These are phyloP conservation scores for Paedocypris sp. DNA, from an alignment of 2,113 vertebrate genomes.

Conservation along the genomic window DNA sequence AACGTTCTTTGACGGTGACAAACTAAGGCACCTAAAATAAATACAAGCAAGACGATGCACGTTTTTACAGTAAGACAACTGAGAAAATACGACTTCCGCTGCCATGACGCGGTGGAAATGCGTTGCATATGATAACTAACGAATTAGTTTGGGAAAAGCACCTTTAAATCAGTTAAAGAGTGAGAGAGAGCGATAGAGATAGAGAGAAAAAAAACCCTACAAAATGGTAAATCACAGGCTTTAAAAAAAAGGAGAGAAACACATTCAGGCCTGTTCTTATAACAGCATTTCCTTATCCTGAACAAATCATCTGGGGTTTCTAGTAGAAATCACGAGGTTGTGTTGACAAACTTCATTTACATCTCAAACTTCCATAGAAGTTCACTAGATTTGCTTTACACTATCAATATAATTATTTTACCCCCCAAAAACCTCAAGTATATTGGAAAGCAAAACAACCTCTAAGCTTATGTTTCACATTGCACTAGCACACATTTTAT, in stretches of 20 bases:
- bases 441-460: background rate
- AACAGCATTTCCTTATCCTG: background rate
- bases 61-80: background rate
- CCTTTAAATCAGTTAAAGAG: background rate
- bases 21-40: slow-evolving; percentile 17
- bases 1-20: background rate
- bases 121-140: too few relatives aligned
- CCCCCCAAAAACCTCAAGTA: too few relatives aligned
- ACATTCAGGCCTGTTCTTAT: background rate
- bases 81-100: background rate
- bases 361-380: too few relatives aligned
- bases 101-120: too few relatives aligned
- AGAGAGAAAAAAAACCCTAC: too few relatives aligned
- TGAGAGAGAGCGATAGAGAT: background rate
- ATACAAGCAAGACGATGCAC: background rate
- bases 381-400: too few relatives aligned
- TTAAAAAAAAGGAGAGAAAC: background rate
- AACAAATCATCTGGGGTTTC: too few relatives aligned
- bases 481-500: background rate
- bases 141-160: too few relatives aligned
- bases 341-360: too few relatives aligned
- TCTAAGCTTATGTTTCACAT: background rate
- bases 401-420: too few relatives aligned
- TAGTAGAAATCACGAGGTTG: too few relatives aligned
- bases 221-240: background rate